phyloP scores from a whole-genome alignment of 2,797 vertebrate genomes.

The Hemitrygon akajei region DNA sequence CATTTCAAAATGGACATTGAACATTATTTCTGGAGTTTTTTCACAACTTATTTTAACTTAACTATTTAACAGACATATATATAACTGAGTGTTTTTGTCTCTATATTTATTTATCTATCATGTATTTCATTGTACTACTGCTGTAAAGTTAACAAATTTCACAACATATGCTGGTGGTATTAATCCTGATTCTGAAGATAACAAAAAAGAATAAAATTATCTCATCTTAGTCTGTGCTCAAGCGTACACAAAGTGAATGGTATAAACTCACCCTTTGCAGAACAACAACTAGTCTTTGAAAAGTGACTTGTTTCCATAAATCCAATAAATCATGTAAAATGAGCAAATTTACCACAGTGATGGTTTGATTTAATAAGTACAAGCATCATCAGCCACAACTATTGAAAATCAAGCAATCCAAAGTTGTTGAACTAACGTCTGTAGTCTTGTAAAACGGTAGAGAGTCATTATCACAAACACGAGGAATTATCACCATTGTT shows the following conservation, averaged over 20 bases:
- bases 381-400: neutral
- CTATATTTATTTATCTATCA: too few species aligned
- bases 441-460: neutral
- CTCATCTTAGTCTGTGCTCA: neutral
- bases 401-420: neutral
- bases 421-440: neutral
- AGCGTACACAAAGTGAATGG: neutral
- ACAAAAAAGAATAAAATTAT: too few species aligned
- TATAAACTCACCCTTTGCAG: neutral
- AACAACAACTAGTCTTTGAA: neutral
- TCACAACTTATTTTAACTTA: too few species aligned
- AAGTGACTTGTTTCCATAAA: neutral
- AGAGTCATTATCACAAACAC: neutral
- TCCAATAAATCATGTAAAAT: neutral
- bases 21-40: too few species aligned
- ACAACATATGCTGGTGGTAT: too few species aligned
- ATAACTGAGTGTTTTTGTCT: too few species aligned
- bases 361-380: neutral
- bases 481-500: neutral
- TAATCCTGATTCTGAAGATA: too few species aligned
- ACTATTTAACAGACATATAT: too few species aligned
- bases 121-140: too few species aligned
- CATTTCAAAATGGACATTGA: too few species aligned
- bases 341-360: too few species aligned
- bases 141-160: too few species aligned